Evolutionary conservation across 2,888 invertebrate species (phyloP), one percentile per base, ranked within the genome.

Genomic region (Dicyrtoma fusca): DNA sequence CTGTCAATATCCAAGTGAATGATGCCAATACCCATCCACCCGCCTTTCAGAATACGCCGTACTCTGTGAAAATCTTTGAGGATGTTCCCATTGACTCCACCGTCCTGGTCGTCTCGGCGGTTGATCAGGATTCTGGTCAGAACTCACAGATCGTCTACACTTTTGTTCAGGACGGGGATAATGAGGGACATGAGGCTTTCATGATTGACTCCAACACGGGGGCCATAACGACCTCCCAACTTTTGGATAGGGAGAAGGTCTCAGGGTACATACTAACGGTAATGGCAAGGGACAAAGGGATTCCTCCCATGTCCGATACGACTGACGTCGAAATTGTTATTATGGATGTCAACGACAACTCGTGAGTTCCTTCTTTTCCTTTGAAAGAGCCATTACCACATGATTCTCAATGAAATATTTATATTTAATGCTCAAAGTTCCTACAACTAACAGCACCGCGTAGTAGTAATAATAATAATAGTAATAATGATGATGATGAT

Each of bases 21-120:
- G 97, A 97, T 84, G 95, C 96, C 0, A 97, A 97, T 84, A 95
- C 96, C 82, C 94, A 91, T 82, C 90, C 94, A 0, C 97, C 97
- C 0, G 91, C 91, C 1, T 97, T 97, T 82, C 94, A 95, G 83
- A 93, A 94, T 82, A 93, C 95, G 0, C 96, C 96, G 0, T 97
- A 97, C 82, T 90, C 92, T 0, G 91, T 94, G 1, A 90, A 91
- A 69, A 84, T 96, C 0, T 93, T 94, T 82, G 98, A 99, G 86
- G 95, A 97, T 84, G 92, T 94, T 0, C 91, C 93, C 0, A 85
- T 95, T 23, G 97, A 97, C 0, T 92, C 94, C 0, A 95, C 95
- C 0, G 94, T 98, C 0, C 86, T 96, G 0, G 92, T 95, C 0
- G 93, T 98, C 0, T 91, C 92, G 0, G 97, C 98, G 0, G 91